phyloP scores from a whole-genome alignment of 1,140 invertebrate genomes.

The Linepithema humile region DNA sequence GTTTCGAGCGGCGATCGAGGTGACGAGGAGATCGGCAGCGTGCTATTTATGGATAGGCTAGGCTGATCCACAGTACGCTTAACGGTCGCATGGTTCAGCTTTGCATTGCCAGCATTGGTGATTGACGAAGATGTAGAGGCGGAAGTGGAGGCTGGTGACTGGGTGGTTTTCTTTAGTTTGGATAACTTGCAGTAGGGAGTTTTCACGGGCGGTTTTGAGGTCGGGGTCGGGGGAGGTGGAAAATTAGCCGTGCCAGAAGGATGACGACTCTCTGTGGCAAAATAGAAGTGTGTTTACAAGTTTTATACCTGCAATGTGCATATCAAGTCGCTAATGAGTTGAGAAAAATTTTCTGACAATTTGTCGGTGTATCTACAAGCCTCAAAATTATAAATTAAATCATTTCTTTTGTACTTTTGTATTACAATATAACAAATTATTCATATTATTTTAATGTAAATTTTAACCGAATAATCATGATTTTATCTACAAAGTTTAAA shows the following conservation, averaged over 20 bases:
- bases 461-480: too few species aligned
- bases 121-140: slow-evolving; percentile 45
- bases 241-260: slow-evolving; percentile 78
- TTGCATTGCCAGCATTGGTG: slow-evolving; percentile 15
- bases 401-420: not conserved
- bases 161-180: slow-evolving; percentile 81
- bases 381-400: not conserved
- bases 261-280: slow-evolving; percentile 79
- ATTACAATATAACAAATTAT: not conserved
- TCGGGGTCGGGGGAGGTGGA: slow-evolving; percentile 77
- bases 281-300: slow-evolving; percentile 52
- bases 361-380: not conserved
- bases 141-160: slow-evolving; percentile 73
- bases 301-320: not conserved
- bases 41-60: slow-evolving; percentile 52
- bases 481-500: too few species aligned
- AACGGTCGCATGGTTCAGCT: slow-evolving; percentile 75
- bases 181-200: slow-evolving; percentile 82
- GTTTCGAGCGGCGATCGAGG: slow-evolving; percentile 79
- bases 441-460: not conserved
- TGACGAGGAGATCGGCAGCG: slow-evolving; percentile 69
- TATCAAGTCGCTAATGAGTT: not conserved
- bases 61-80: slow-evolving; percentile 73
- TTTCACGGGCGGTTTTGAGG: slow-evolving; percentile 77
- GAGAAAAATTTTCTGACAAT: not conserved